Evolutionary conservation across 2,888 invertebrate genomes (phyloP).

Genomic region (Mechanitis mazaeus): DNA sequence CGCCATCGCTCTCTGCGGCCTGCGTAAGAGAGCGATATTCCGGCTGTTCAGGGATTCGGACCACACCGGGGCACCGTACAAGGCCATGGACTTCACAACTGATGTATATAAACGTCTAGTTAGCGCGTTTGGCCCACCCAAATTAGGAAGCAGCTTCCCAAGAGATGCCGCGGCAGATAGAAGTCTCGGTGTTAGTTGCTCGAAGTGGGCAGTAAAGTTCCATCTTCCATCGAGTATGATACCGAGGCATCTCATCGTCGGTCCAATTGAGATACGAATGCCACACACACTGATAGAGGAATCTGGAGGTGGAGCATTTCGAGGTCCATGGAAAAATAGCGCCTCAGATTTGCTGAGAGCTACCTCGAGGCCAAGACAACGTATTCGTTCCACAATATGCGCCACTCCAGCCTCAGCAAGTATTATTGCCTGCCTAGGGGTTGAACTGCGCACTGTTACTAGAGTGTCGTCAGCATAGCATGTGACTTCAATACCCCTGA

Average conservation of each 20-base stretch:
- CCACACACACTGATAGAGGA: conserved; percentile 13
- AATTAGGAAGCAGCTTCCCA: conserved; percentile 19
- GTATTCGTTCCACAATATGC: background rate
- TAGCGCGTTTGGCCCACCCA: conserved; percentile 15
- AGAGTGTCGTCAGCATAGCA: conserved; percentile 1
- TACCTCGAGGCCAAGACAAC: conserved; percentile 4
- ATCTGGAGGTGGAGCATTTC: conserved; percentile 10
- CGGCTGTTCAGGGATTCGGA: background rate
- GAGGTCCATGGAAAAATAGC: conserved; percentile 21
- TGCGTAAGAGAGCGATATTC: background rate
- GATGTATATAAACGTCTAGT: conserved; percentile 10
- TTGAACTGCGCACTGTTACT: background rate
- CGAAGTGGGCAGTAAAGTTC: conserved; percentile 20
- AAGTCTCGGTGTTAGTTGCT: conserved; percentile 13
- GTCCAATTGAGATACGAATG: conserved; percentile 3
- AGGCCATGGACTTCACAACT: conserved; percentile 9
- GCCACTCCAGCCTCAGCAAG: background rate
- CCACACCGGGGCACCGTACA: conserved; percentile 16
- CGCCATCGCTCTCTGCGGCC: conserved; percentile 6
- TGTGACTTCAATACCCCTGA: no score
- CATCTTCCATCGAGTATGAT: conserved; percentile 21
- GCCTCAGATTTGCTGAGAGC: conserved; percentile 8
- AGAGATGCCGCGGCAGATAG: conserved; percentile 16
- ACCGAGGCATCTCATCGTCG: conserved; percentile 18
- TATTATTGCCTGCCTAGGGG: background rate